Evolutionary conservation across 2,888 invertebrate genomes (phyloP).

Genomic region (Willowsia nigromaculata): DNA sequence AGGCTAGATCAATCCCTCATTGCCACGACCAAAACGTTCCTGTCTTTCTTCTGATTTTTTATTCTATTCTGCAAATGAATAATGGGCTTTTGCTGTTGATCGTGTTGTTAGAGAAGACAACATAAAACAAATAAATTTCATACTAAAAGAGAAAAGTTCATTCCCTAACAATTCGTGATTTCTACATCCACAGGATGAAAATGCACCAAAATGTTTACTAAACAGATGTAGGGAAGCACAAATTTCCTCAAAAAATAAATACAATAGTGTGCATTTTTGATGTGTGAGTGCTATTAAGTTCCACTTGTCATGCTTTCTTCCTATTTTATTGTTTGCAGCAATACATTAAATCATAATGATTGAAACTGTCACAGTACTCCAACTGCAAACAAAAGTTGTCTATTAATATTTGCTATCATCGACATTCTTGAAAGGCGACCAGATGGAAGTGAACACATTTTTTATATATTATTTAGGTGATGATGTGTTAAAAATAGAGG

Average conservation of each 20-base stretch:
- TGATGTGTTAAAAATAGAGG: conserved; percentile 1
- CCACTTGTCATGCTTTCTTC: not conserved
- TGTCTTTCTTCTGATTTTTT: not conserved
- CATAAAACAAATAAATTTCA: too few relatives aligned
- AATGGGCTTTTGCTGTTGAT: conserved; percentile 25
- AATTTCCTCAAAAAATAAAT: too few relatives aligned
- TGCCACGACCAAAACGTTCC: not conserved
- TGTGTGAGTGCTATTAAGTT: too few relatives aligned
- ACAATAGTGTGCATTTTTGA: too few relatives aligned
- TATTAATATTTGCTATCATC: conserved; percentile 12
- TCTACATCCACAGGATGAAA: too few relatives aligned
- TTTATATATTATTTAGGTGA: not conserved
- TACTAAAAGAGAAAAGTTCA: too few relatives aligned
- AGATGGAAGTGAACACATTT: not conserved
- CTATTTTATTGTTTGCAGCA: not conserved
- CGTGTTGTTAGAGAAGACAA: not conserved
- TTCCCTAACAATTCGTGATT: too few relatives aligned
- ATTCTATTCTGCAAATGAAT: conserved; percentile 23
- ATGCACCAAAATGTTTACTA: too few relatives aligned
- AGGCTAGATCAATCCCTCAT: not conserved
- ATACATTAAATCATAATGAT: not conserved
- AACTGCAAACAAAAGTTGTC: not conserved
- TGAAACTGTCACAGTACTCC: not conserved
- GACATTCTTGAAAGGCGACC: not conserved
- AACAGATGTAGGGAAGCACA: too few relatives aligned